A percentile compares a stretch with the other conserved stretches of the same genome.
Conservation (phyloP, 2,888 invertebrate genomes). For the Parthenolecanium corni region DNA sequence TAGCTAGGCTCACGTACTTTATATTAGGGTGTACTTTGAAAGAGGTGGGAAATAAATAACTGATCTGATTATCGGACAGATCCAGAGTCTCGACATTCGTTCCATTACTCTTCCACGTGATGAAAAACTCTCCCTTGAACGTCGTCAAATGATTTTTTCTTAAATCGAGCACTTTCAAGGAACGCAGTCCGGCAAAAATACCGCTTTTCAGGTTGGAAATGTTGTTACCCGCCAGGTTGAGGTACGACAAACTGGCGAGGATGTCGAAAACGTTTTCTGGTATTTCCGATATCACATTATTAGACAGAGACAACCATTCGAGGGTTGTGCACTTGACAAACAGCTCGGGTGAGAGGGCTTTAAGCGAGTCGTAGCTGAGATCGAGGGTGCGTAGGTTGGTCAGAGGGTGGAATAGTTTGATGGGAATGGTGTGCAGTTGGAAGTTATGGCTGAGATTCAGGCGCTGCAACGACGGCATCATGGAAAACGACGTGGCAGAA, state of each 20-base stretch:
- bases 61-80: conserved; percentile 65
- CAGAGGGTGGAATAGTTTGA: conserved; percentile 56
- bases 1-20: conserved; percentile 54
- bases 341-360: conserved; percentile 58
- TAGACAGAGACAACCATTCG: conserved; percentile 54
- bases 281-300: conserved; percentile 65
- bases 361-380: conserved; percentile 60
- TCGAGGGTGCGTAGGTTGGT: conserved; percentile 57
- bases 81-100: conserved; percentile 63
- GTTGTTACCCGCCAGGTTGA: conserved; percentile 63
- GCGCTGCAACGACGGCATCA: conserved; percentile 53
- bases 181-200: conserved; percentile 65
- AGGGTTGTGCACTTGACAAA: conserved; percentile 55
- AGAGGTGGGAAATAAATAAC: conserved; percentile 70
- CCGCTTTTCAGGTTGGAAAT: conserved; percentile 62
- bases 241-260: conserved; percentile 54
- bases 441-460: conserved; percentile 66
- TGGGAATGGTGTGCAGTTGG: conserved; percentile 50
- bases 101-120: conserved; percentile 45
- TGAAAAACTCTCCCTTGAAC: conserved; percentile 74
- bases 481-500: conserved; percentile 53
- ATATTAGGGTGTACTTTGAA: conserved; percentile 73
- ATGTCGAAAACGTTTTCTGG: conserved; percentile 65
- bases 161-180: conserved; percentile 57
- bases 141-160: conserved; percentile 65